These are phyloP conservation scores for Xenopus petersii DNA, from an alignment of 2,797 vertebrate species.

Conservation along the genomic window DNA sequence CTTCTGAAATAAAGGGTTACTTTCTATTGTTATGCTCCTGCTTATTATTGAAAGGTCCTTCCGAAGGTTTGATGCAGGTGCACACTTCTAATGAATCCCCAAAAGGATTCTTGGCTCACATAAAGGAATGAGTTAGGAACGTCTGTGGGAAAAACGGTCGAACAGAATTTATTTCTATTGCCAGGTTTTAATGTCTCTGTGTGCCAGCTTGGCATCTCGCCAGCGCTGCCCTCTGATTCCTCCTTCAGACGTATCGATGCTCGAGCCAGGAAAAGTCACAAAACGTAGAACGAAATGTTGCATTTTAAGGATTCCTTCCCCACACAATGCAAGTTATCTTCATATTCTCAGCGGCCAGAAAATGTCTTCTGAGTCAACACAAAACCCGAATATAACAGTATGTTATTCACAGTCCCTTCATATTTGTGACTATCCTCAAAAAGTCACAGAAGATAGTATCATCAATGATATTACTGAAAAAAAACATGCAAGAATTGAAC, in stretches of 20 bases:
- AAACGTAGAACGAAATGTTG: slow-evolving; percentile 52
- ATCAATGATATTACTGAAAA: neutral
- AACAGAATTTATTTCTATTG: slow-evolving; percentile 53
- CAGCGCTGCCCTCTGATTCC: slow-evolving; percentile 58
- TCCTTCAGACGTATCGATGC: slow-evolving; percentile 60
- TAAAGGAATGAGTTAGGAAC: slow-evolving; percentile 53
- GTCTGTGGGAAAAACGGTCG: slow-evolving; percentile 71
- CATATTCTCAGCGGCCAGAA: slow-evolving; percentile 59
- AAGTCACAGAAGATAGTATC: slow-evolving; percentile 37
- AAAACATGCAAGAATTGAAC: neutral
- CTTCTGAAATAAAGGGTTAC: slow-evolving; percentile 33
- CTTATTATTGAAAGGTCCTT: slow-evolving; percentile 7
- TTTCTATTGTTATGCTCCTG: slow-evolving; percentile 14
- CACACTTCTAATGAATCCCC: slow-evolving; percentile 62
- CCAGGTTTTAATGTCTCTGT: slow-evolving; percentile 52
- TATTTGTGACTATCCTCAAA: slow-evolving; percentile 60
- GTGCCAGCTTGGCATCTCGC: slow-evolving; percentile 61
- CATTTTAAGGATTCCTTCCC: slow-evolving; percentile 65
- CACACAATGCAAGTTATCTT: slow-evolving; percentile 61
- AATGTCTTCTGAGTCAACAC: slow-evolving; percentile 62
- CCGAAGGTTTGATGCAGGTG: slow-evolving; percentile 53
- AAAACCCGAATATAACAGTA: slow-evolving; percentile 59
- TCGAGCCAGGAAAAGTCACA: slow-evolving; percentile 62
- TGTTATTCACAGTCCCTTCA: slow-evolving; percentile 61
- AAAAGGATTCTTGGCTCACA: slow-evolving; percentile 57